Percentiles rank a stretch among this genome's conserved stretches.
Evolutionary conservation across 1,140 invertebrate species (phyloP).

Genomic region (Tachypleus tridentatus): DNA sequence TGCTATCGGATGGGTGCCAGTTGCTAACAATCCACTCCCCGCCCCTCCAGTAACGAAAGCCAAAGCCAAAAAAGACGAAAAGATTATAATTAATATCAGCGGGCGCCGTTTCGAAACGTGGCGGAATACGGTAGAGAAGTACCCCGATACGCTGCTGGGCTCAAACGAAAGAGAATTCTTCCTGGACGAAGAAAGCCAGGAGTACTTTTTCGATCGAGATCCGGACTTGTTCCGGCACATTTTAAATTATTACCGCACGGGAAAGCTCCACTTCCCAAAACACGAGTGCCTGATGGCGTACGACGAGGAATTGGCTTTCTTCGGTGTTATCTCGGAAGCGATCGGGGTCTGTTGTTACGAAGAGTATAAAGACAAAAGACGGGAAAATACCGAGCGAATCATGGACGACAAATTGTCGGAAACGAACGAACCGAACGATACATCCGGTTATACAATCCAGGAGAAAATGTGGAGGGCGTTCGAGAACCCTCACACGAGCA

Average conservation of each 20-base stretch:
- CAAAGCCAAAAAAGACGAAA: slow-evolving; percentile 57
- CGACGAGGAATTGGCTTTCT: slow-evolving; percentile 98
- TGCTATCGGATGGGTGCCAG: slow-evolving; percentile 76
- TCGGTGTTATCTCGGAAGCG: slow-evolving; percentile 96
- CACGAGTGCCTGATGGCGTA: slow-evolving; percentile 98
- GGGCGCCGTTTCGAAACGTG: slow-evolving; percentile 96
- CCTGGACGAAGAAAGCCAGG: slow-evolving; percentile 93
- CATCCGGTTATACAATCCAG: slow-evolving; percentile 55
- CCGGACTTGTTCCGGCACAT: slow-evolving; percentile 99
- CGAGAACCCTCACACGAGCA: slow-evolving; percentile 97
- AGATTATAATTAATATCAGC: slow-evolving; percentile 72
- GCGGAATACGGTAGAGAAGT: slow-evolving; percentile 99
- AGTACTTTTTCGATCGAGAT: slow-evolving; percentile 99
- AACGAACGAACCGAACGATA: slow-evolving; percentile 62
- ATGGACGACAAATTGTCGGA: slow-evolving; percentile 96
- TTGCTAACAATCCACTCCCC: slow-evolving; percentile 77
- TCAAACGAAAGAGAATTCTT: slow-evolving; percentile 99
- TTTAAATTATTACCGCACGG: slow-evolving; percentile 97
- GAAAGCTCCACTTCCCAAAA: slow-evolving; percentile 96
- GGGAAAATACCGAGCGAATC: slow-evolving; percentile 94
- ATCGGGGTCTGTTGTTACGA: slow-evolving; percentile 98
- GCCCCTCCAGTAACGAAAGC: slow-evolving; percentile 68
- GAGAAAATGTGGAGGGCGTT: slow-evolving; percentile 99
- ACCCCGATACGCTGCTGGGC: slow-evolving; percentile 96
- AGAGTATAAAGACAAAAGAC: slow-evolving; percentile 94